phyloP scores from a whole-genome alignment of 1,140 invertebrate species.

The Anastatus disparis region DNA sequence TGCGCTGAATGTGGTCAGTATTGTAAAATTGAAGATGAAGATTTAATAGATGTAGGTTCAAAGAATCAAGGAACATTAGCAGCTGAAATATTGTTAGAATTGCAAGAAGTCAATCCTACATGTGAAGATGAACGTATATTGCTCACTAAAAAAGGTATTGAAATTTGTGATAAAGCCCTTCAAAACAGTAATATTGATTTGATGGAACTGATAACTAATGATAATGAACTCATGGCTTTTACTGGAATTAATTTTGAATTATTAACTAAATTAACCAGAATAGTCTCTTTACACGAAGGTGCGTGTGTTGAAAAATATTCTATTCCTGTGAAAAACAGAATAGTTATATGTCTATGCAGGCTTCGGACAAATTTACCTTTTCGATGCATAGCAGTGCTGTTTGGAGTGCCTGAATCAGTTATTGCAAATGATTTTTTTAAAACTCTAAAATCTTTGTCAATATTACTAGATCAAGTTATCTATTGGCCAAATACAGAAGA shows the following conservation, averaged over 20 bases:
- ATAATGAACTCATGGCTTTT: conserved; percentile 20
- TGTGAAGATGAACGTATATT: conserved; percentile 3
- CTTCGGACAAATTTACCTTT: conserved; percentile 21
- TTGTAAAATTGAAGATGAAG: conserved; percentile 4
- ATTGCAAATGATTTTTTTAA: conserved; percentile 1
- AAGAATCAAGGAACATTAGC: conserved; percentile 17
- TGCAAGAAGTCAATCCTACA: conserved; percentile 7
- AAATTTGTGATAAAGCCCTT: conserved; percentile 17
- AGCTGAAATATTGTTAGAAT: conserved; percentile 25
- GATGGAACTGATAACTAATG: conserved; percentile 5
- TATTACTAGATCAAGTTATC: conserved; percentile 1
- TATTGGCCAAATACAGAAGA: conserved; percentile 29
- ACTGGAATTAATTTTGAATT: conserved; percentile 18
- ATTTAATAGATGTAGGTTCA: not conserved
- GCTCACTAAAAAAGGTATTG: conserved; percentile 11
- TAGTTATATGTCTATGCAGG: conserved; percentile 27
- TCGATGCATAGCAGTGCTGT: conserved; percentile 4
- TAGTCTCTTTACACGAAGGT: not conserved
- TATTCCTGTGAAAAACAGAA: conserved; percentile 8
- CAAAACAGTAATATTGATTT: conserved; percentile 1
- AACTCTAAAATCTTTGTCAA: not conserved
- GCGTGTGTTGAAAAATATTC: not conserved
- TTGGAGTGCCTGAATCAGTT: not conserved
- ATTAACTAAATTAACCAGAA: conserved; percentile 8
- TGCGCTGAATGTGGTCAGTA: conserved; percentile 13